phyloP scores from a whole-genome alignment of 2,113 vertebrate genomes.

The Piaya cayana region DNA sequence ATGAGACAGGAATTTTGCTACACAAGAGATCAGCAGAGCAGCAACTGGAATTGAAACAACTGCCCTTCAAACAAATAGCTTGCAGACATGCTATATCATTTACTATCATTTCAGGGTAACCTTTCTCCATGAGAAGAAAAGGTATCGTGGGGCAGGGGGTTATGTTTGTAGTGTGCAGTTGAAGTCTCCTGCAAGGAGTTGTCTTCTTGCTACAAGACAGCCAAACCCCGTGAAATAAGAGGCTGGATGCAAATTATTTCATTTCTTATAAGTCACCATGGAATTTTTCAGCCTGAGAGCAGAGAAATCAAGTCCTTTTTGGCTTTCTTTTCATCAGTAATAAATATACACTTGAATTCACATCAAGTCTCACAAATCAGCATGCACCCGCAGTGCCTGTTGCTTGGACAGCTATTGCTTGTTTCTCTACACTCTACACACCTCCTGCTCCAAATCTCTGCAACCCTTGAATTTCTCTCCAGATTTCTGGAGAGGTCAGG shows the following conservation, averaged over 20 bases:
- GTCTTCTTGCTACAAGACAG: not conserved
- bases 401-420: not conserved
- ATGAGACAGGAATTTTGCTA: conserved; percentile 13
- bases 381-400: not conserved
- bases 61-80: not conserved
- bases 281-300: not conserved
- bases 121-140: not conserved
- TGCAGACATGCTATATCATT: not conserved
- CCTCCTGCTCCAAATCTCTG: not conserved
- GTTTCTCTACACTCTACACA: not conserved
- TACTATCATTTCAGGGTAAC: not conserved
- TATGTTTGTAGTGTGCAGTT: not conserved
- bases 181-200: not conserved
- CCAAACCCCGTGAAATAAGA: not conserved
- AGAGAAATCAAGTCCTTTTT: not conserved
- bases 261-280: not conserved
- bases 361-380: fast-evolving
- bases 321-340: not conserved
- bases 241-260: not conserved
- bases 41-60: not conserved
- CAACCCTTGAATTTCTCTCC: not conserved
- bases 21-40: not conserved
- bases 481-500: not conserved
- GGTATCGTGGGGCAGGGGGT: not conserved
- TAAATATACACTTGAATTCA: not conserved